Evolutionary conservation across 2,113 vertebrate genomes (phyloP), one percentile per base, ranked within the genome.

Genomic region (Athene cunicularia): DNA sequence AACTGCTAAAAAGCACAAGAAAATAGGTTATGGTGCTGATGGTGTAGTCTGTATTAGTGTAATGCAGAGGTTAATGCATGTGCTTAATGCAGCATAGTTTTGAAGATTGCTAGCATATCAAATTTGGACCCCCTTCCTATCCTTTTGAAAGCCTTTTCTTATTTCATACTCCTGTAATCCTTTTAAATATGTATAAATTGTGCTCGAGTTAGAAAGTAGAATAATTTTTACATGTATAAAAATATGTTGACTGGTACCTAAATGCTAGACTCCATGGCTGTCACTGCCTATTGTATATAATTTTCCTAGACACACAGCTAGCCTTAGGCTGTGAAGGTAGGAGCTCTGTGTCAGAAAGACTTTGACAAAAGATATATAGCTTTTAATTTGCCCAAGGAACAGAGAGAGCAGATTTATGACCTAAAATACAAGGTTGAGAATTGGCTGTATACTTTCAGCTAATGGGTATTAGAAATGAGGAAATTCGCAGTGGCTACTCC

Each of bases 371-470:
- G 97, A 98, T 96, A 97, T 94, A 97, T 97, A 96, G 94, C 95
- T 98, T 98, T 97, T 98, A 97, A 98, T 98, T 98, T 98, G 97
- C 96, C 95, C 92, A 93, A 91, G 75, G 95, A 91, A 94, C 95
- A 96, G 81, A 95, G 30, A 84, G 75, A 95, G 84, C 91, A 96
- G 95, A 97, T 97, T 96, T 97, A 97, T 95, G 84, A 95, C 80
- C 95, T 95, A 68, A 96, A 96, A 97, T 92, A 94, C 77, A 96
- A 80, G 87, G 55, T 60, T 96, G 91, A 95, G 96, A 97, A 97
- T 97, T 93, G 91, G 91, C 91, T 95, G 87, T 95, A 91, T 97
- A 79, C 94, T 95, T 92, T 95, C 92, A 91, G 80, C 94, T 93
- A 96, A 97, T 95, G 96, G 96, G 41, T 89, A 72, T 18, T 18